phyloP scores from a whole-genome alignment of 2,113 vertebrate genomes.

The Nannobrachium achirus region DNA sequence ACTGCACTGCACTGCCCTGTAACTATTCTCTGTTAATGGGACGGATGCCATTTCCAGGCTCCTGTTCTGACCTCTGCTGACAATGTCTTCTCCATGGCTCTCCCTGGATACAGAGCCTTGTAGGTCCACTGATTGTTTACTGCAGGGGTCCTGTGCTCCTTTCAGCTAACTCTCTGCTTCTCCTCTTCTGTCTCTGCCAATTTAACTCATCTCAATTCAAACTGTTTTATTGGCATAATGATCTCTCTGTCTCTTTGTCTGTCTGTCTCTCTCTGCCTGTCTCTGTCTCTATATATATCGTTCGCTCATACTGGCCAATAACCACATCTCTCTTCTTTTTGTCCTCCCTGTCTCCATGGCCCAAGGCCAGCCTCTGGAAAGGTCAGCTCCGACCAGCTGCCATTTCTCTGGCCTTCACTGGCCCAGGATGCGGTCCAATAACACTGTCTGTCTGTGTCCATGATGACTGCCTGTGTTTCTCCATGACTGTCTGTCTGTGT shows the following conservation, averaged over 20 bases:
- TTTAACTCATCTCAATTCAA: conserved; percentile 25
- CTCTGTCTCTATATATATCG: background rate
- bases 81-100: conserved; percentile 9
- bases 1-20: conserved; percentile 4
- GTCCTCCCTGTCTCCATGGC: background rate
- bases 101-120: conserved; percentile 27
- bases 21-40: conserved; percentile 17
- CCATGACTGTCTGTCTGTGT: too few relatives aligned
- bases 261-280: conserved; percentile 9
- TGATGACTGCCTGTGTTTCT: background rate
- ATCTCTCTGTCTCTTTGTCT: background rate
- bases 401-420: conserved; percentile 1
- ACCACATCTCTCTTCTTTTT: background rate
- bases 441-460: too few relatives aligned
- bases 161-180: conserved; percentile 15
- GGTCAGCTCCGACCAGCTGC: conserved; percentile 12
- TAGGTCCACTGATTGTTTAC: conserved; percentile 19
- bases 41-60: conserved; percentile 27
- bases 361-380: conserved; percentile 5
- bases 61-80: conserved; percentile 30
- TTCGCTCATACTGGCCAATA: background rate
- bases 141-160: conserved; percentile 25
- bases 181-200: conserved; percentile 15
- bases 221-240: background rate
- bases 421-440: background rate